phyloP scores from a whole-genome alignment of 2,113 vertebrate genomes.

The Alethe castanea region DNA sequence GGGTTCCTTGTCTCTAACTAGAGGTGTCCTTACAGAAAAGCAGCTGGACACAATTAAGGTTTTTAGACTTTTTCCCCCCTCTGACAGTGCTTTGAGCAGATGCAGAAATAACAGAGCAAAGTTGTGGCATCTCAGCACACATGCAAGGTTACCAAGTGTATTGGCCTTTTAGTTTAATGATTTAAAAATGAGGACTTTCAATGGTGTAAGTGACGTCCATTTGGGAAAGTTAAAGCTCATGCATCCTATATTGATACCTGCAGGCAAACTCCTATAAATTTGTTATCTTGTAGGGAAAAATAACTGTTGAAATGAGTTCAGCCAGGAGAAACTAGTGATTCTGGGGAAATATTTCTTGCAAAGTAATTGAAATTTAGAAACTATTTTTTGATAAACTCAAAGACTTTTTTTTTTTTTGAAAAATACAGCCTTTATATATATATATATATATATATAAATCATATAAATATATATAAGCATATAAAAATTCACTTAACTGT shows the following conservation, averaged over 20 bases:
- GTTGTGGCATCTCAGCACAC: neutral
- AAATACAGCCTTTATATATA: neutral
- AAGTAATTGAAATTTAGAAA: neutral
- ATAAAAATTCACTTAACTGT: neutral
- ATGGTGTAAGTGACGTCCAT: neutral
- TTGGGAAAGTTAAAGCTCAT: neutral
- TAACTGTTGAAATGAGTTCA: neutral
- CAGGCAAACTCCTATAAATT: neutral
- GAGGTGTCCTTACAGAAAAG: neutral
- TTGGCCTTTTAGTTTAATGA: neutral
- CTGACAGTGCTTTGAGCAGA: neutral
- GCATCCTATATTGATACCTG: neutral
- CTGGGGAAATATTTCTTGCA: neutral
- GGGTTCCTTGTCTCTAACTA: neutral
- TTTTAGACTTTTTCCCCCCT: neutral
- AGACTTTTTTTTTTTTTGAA: neutral
- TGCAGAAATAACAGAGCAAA: neutral
- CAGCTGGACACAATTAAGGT: neutral
- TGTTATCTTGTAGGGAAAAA: neutral
- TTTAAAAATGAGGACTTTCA: neutral
- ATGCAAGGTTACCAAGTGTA: neutral
- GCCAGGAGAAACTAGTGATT: neutral
- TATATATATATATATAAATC: neutral
- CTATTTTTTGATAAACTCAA: neutral
- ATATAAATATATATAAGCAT: neutral